Conservation (phyloP, 2,797 vertebrate genomes). For the Catamblyrhynchus diadema region DNA sequence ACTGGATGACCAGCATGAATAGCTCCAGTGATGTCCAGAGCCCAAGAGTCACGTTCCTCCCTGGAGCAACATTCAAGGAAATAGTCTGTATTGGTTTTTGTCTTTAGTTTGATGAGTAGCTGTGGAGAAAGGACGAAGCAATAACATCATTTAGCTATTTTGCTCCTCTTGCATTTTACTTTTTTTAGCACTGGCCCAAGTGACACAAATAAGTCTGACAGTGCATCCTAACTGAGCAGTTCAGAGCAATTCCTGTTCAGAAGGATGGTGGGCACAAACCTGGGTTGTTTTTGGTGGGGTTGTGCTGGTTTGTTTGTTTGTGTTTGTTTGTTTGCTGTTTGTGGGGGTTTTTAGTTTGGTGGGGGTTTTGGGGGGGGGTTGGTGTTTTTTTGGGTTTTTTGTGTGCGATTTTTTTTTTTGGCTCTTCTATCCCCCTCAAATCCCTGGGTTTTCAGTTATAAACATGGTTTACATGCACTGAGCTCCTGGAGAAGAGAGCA, state of each 20-base stretch:
- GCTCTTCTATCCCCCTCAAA: fast-evolving
- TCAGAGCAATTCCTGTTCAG: not conserved
- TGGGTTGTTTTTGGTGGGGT: fast-evolving
- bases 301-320: too few relatives aligned
- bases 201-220: not conserved
- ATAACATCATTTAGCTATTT: not conserved
- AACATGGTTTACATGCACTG: not conserved
- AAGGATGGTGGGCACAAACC: not conserved
- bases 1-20: conserved; percentile 76
- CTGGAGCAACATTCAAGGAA: conserved; percentile 91
- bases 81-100: conserved; percentile 82
- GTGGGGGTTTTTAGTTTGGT: not conserved
- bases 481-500: not conserved
- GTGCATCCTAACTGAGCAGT: not conserved
- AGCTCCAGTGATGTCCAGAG: conserved; percentile 82
- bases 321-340: not conserved
- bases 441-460: not conserved
- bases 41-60: conserved; percentile 92
- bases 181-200: not conserved
- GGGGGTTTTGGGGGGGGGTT: not conserved
- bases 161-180: not conserved
- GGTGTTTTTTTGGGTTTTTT: too few relatives aligned
- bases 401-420: not conserved
- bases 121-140: conserved; percentile 60
- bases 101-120: conserved; percentile 88